Base-by-base conservation (phyloP, 2,888 invertebrate species). In the Diaperis boleti region DNA sequence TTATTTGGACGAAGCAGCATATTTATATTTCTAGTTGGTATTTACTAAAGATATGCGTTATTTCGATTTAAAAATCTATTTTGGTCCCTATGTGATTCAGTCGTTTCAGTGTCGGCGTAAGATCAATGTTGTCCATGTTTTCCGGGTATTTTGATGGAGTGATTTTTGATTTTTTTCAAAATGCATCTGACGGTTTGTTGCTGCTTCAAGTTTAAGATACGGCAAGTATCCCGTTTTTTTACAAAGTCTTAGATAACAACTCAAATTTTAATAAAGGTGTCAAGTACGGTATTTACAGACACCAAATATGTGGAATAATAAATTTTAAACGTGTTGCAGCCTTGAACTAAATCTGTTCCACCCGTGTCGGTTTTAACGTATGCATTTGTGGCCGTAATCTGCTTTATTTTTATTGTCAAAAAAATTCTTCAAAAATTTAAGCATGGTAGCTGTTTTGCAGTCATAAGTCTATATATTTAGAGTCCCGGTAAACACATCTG, bases 181-280 rank as follows among this genome's bases (percentile, higher is more conserved):
- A 73, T 73, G 71, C 39, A 68, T 62, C 41, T 73, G 45, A 69
- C 67, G 33, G 49, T 75, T 37, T 74, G 76, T 59, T 77, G 77
- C n/a, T n/a, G n/a, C 65, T 74, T 74, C 62, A 73, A 68, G 59
- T 74, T 73, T 45, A 74, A 72, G 63, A 72, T 76, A 69, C 68
- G 77, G 76, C 76, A 77, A 76, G 76, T 76, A 68, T 60, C 52
- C 22, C 6, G 11, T 6, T 33, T 10, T 33, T 26, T 11, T 26
- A 10, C 22, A 11, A 44, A 11, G n/a, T 10, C 10, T 47, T 29
- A 17, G 29, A 47, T 47, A 29, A 47, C 5, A 14, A 47, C 3
- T 22, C 13, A 7, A 45, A 44, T 20, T 39, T 39, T 33, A 6
- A 15, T 8, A 39, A 39, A 39, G 29, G 20, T 44, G 6, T 26